Evolutionary conservation across 1,140 invertebrate genomes (phyloP), one percentile per base, ranked within the genome.

Genomic region (Musca vetustissima): DNA sequence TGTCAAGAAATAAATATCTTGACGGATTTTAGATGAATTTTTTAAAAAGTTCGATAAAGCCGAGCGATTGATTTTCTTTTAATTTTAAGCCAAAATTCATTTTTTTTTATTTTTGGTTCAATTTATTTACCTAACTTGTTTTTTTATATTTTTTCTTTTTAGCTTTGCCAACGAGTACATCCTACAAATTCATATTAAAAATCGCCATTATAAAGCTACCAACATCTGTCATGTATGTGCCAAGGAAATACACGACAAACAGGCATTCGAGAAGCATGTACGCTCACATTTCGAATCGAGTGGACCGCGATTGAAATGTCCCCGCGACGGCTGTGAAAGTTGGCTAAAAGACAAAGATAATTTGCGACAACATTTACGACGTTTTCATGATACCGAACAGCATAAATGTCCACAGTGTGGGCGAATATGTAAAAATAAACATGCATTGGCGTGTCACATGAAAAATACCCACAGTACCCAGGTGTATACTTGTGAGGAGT

Each of bases 181-280:
- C 24, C 73, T 79, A 71, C 75, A 81, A 55, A 76, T 81, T 19
- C 79, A 80, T 64, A 72, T 78, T 2, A 79, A 76, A 64, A 78
- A 75, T 73, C 79, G 76, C 64, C 77, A 81, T 64, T 71, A 73
- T 17, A 75, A 76, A 32, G 79, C 77, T 19, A 70, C 76, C 0
- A 79, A 81, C 67, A 72, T 81, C 2, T 81, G 79, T n/a, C 79
- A 81, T 73, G 77, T 81, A n/a, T 81, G 79, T 43, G 79, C 77
- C 6, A 81, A 81, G 43, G 76, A 74, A 24, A 81, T 81, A 50
- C 74, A 77, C 49, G 79, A 78, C 24, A 81, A 81, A 52, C 72
- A 75, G 21, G 76, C 79, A n/a, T 81, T 81, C 47, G 79, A 80
- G 52, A 81, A 81, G 50, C 79, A 81, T 67, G 77, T 81, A 14